These are phyloP conservation scores for Hippocampus barbouri DNA, from an alignment of 2,113 vertebrate species.

Conservation along the genomic window DNA sequence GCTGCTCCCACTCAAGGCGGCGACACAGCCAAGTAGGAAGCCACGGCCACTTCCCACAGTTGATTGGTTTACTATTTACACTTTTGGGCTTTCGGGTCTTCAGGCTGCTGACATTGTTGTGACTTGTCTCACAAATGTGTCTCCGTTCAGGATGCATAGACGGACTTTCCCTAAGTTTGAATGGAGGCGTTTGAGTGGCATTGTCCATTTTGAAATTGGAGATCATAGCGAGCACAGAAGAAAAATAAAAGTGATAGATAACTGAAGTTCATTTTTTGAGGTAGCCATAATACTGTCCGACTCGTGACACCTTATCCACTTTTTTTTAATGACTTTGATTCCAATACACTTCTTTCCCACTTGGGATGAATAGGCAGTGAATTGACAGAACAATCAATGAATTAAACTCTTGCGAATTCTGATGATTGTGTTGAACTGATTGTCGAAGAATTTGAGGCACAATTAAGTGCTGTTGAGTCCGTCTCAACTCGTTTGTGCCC, in stretches of 20 bases:
- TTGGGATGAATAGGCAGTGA: too few species aligned
- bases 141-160: not conserved
- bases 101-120: not conserved
- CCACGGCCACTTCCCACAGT: constrained; percentile 1
- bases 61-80: not conserved
- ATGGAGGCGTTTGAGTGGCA: not conserved
- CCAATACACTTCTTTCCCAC: too few species aligned
- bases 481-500: too few species aligned
- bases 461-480: too few species aligned
- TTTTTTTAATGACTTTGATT: not conserved
- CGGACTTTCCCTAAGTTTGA: constrained; percentile 6
- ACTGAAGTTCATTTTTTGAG: not conserved
- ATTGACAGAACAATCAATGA: not conserved
- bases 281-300: too few species aligned
- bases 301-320: not conserved
- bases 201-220: constrained; percentile 1
- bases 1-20: constrained; percentile 23
- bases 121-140: not conserved
- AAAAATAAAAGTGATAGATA: not conserved
- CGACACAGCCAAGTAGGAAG: constrained; percentile 47
- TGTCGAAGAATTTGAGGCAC: too few species aligned
- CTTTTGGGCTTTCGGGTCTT: not conserved
- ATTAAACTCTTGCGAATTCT: not conserved
- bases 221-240: not conserved
- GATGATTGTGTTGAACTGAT: too few species aligned